Evolutionary conservation across 2,797 vertebrate species (phyloP).

Genomic region (Eidolon dupreanum): DNA sequence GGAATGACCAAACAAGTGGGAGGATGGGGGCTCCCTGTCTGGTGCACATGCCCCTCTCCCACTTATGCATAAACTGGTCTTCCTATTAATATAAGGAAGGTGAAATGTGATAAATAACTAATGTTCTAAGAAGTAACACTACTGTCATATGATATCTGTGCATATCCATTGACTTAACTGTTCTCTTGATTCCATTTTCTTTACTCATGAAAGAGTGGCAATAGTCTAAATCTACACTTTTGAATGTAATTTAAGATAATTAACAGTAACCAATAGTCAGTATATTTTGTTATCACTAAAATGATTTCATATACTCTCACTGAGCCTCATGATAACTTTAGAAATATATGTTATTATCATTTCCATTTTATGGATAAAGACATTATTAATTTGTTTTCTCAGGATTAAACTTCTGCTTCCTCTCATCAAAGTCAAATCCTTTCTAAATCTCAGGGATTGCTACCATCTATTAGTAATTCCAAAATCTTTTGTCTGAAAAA

Average conservation of each 20-base stretch:
- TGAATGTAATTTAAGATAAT: not conserved
- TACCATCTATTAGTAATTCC: not conserved
- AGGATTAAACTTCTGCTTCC: not conserved
- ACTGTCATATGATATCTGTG: not conserved
- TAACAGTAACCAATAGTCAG: not conserved
- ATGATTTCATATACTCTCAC: not conserved
- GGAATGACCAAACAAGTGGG: not conserved
- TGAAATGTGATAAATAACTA: not conserved
- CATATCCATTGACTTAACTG: not conserved
- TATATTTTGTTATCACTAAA: not conserved
- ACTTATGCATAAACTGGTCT: not conserved
- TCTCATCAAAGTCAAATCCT: not conserved
- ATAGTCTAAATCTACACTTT: not conserved
- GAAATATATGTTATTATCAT: not conserved
- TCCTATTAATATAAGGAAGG: not conserved
- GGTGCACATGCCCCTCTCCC: not conserved
- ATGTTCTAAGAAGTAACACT: not conserved
- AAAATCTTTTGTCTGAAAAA: not conserved
- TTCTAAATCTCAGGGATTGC: not conserved
- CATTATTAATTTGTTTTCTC: not conserved
- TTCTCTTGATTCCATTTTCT: not conserved
- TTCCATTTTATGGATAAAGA: not conserved
- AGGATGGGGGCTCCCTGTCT: not conserved
- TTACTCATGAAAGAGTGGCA: not conserved
- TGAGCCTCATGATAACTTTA: not conserved